Evolutionary conservation across 2,888 invertebrate genomes (phyloP), one percentile per base, ranked within the genome.

Genomic region (Tetropium fuscum): DNA sequence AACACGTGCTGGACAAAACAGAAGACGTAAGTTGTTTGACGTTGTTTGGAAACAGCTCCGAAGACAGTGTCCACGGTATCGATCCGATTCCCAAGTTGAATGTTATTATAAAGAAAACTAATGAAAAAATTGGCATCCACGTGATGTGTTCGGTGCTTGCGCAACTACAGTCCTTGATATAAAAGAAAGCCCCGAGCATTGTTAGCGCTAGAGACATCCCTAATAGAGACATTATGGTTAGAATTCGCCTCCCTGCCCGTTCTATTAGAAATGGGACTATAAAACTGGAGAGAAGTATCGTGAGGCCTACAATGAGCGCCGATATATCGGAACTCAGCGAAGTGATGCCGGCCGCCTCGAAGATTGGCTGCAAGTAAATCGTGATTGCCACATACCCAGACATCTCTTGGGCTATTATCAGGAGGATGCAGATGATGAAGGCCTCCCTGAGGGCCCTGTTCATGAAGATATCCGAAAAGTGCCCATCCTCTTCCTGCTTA

Each of bases 321-420:
- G 90, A 88, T 19, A 87, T 74, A 4, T 88, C 84, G 0, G 90
- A 83, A 36, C 88, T 82, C 1, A 93, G 71, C 0, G 81, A 75
- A 0, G 88, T 86, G n/a, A n/a, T n/a, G 1, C 88, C 87, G 0
- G 94, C 88, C 1, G 85, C 86, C 1, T 81, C 76, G 74, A 93
- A 92, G 72, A 93, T 92, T 10, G 69, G 68, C 48, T 89, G 87
- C 74, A 93, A 84, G 2, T 72, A 70, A 36, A 63, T 68, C 2
- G 44, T 32, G 6, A 72, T 61, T 0, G 69, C 69, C 19, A 54
- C 63, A n/a, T 64, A 62, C 4, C 92, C 92, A 1, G 88, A 87
- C 64, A 93, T 83, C 80, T 95, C 95, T 76, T 95, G 95, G 81
- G 93, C 90, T 65, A 87, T 82, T 40, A 92, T 89, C 53, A 94